phyloP scores from a whole-genome alignment of 2,113 vertebrate species.

The Lasiurus borealis region DNA sequence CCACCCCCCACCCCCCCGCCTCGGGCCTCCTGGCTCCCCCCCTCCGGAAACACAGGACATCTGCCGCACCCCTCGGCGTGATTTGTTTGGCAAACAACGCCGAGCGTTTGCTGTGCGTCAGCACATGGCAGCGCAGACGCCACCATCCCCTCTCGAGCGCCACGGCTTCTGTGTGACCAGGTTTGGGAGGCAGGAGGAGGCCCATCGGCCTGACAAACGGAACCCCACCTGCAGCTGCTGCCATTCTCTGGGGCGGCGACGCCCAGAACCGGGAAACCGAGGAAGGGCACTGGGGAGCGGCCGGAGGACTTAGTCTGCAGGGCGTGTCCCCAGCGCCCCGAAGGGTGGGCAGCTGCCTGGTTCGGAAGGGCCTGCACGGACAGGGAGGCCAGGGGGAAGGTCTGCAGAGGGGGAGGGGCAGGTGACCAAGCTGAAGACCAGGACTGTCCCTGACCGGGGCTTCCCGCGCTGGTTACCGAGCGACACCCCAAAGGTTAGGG shows the following conservation, averaged over 20 bases:
- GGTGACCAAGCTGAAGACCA: neutral
- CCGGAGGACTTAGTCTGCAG: neutral
- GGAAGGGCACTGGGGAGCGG: no score
- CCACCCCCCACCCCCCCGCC: neutral
- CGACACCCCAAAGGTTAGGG: neutral
- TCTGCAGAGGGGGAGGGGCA: accelerated
- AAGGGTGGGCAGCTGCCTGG: neutral
- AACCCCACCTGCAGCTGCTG: no score
- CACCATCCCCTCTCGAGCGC: accelerated
- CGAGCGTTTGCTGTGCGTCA: neutral
- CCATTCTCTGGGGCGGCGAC: neutral
- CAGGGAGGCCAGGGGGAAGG: accelerated
- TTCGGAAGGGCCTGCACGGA: neutral
- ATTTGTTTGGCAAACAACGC: neutral
- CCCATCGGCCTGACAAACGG: neutral
- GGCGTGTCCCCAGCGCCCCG: neutral
- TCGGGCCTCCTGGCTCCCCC: neutral
- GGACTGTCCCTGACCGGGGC: neutral
- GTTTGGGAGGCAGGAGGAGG: neutral
- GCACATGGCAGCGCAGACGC: neutral
- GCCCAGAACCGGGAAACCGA: accelerated
- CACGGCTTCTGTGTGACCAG: neutral
- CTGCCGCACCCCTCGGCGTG: neutral
- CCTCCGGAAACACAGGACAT: accelerated
- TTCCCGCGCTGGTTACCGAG: neutral